phyloP scores from a whole-genome alignment of 2,797 vertebrate genomes.

The Myoxocephalus aenaeus region DNA sequence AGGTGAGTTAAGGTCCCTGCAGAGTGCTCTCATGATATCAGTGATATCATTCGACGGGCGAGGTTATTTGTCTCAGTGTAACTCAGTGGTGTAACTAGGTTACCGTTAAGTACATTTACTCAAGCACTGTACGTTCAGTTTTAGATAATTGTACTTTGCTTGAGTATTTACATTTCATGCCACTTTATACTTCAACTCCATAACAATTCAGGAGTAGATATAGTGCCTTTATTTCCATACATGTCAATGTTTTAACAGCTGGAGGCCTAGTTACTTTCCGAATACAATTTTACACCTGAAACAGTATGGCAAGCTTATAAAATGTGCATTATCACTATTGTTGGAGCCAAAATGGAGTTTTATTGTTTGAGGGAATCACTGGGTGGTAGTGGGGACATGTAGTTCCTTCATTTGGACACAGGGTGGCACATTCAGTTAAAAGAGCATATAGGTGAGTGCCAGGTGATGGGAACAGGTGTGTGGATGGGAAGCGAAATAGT shows the following conservation, averaged over 20 bases:
- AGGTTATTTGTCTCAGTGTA: background rate
- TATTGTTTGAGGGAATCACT: no score
- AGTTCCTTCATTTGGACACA: no score
- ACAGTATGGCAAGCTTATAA: background rate
- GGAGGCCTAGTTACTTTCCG: background rate
- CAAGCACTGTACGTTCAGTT: background rate
- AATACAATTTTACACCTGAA: background rate
- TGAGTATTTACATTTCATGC: background rate
- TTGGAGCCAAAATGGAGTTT: no score
- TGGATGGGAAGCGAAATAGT: no score
- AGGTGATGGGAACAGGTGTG: no score
- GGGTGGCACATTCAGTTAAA: no score
- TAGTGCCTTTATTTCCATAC: background rate
- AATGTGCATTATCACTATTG: background rate
- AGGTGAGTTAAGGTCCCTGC: slow-evolving; percentile 52
- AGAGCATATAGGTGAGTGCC: no score
- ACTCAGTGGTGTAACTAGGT: background rate
- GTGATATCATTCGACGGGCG: background rate
- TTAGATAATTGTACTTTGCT: background rate
- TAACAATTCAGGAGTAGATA: background rate
- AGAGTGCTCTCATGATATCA: no score
- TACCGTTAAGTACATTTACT: background rate
- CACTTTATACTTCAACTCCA: background rate
- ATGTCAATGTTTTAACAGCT: background rate
- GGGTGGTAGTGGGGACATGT: no score